These are phyloP conservation scores for Syngnathus scovelli DNA, from an alignment of 2,113 vertebrate genomes.

Conservation along the genomic window DNA sequence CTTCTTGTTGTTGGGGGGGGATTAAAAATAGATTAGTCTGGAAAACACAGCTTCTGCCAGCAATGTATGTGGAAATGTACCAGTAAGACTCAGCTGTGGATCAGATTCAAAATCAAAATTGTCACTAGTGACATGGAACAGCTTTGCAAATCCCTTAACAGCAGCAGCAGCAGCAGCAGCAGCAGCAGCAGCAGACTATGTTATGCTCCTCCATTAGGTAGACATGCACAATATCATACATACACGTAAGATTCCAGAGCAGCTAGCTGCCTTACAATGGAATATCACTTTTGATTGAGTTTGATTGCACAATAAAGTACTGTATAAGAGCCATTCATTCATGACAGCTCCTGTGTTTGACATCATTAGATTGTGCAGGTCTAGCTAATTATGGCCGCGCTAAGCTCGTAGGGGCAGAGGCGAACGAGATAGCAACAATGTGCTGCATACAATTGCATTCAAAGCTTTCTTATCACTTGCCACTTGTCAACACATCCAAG, in stretches of 20 bases:
- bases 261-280: no score
- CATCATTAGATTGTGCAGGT: no score
- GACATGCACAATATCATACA: neutral
- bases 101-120: conserved; percentile 42
- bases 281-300: no score
- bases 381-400: no score
- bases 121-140: conserved; percentile 44
- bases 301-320: no score
- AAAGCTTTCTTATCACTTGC: conserved; percentile 11
- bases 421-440: no score
- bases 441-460: no score
- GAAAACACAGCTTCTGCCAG: conserved; percentile 40
- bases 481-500: conserved; percentile 13
- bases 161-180: neutral
- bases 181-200: conserved; percentile 1
- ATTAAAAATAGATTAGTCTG: conserved; percentile 66
- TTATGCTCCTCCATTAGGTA: neutral
- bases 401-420: no score
- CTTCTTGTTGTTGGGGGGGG: conserved; percentile 20
- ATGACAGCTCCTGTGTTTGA: no score
- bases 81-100: conserved; percentile 22
- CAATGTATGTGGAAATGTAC: conserved; percentile 36
- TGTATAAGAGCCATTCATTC: no score
- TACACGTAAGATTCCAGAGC: no score
- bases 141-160: conserved; percentile 17